A percentile compares a stretch with the other conserved stretches of the same genome.
phyloP scores from a whole-genome alignment of 2,113 vertebrate species.

The Panurus biarmicus region DNA sequence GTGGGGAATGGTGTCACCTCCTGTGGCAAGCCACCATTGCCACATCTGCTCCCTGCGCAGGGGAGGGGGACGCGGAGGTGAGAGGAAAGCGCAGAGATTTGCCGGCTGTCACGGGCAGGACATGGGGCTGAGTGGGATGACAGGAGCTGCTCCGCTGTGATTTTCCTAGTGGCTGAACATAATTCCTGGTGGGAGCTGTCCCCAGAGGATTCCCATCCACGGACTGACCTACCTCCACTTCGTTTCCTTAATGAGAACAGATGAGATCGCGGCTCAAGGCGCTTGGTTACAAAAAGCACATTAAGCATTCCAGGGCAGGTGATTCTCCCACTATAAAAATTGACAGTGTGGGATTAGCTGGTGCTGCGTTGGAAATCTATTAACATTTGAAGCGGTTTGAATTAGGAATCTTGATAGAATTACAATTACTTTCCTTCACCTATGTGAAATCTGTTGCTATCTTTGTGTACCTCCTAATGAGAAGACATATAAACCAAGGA shows the following conservation, averaged over 20 bases:
- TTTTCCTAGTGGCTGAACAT: background rate
- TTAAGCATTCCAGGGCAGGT: slow-evolving; percentile 30
- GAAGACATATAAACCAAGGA: background rate
- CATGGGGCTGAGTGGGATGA: background rate
- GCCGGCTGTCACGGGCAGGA: rapidly evolving
- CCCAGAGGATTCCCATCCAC: background rate
- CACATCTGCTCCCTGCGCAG: background rate
- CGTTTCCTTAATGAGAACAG: slow-evolving; percentile 30
- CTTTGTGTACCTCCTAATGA: background rate
- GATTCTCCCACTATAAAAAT: slow-evolving; percentile 8
- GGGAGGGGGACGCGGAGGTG: rapidly evolving
- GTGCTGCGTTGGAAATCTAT: slow-evolving; percentile 41
- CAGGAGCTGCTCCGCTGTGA: rapidly evolving
- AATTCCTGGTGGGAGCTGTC: background rate
- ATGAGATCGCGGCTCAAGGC: background rate
- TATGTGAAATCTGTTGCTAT: slow-evolving; percentile 10
- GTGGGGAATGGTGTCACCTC: background rate
- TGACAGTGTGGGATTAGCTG: slow-evolving; percentile 28
- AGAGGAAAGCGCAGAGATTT: background rate
- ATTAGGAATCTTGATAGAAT: slow-evolving; percentile 46
- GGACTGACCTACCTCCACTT: background rate
- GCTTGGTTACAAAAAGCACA: slow-evolving; percentile 32
- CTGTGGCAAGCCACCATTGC: rapidly evolving
- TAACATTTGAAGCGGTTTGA: slow-evolving; percentile 51
- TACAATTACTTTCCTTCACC: slow-evolving; percentile 24